phyloP scores from a whole-genome alignment of 2,797 vertebrate genomes.

The Ptychobarbus kaznakovi region DNA sequence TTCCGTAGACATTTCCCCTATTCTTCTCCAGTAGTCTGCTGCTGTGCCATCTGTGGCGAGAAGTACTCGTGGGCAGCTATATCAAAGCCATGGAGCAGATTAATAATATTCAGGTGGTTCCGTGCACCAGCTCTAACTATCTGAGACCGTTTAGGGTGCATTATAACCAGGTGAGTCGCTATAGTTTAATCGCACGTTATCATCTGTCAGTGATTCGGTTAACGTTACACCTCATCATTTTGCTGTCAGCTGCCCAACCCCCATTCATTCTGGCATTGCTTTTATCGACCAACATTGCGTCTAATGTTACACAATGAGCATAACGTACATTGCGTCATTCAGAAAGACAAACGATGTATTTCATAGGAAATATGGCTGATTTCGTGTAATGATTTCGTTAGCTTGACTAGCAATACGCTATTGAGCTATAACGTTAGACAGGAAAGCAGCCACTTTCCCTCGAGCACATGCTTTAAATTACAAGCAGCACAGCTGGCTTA shows the following conservation, averaged over 20 bases:
- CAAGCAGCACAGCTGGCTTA: slow-evolving; percentile 24
- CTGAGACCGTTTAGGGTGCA: slow-evolving; percentile 84
- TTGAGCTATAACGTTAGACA: slow-evolving; percentile 30
- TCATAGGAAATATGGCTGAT: neutral
- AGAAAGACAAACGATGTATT: slow-evolving; percentile 1
- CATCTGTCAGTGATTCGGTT: slow-evolving; percentile 47
- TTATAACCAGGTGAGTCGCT: slow-evolving; percentile 80
- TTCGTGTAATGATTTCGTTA: neutral
- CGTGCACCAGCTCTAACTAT: slow-evolving; percentile 84
- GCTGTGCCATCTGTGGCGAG: slow-evolving; percentile 66
- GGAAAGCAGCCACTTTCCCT: slow-evolving; percentile 51
- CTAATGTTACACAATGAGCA: slow-evolving; percentile 16
- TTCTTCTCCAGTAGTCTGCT: slow-evolving; percentile 55
- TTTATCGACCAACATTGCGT: slow-evolving; percentile 36
- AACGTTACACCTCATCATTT: slow-evolving; percentile 39
- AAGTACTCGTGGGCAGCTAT: slow-evolving; percentile 65
- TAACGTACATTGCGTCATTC: neutral
- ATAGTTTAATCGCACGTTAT: slow-evolving; percentile 50
- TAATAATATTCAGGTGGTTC: slow-evolving; percentile 81
- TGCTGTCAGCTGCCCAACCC: slow-evolving; percentile 71
- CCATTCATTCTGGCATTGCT: slow-evolving; percentile 67
- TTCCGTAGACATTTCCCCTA: slow-evolving; percentile 63
- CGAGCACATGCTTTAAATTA: slow-evolving; percentile 73
- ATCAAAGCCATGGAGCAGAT: slow-evolving; percentile 81
- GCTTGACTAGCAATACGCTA: slow-evolving; percentile 55